Base-by-base conservation (phyloP, 2,113 vertebrate genomes). In the Misgurnus mizolepis region DNA sequence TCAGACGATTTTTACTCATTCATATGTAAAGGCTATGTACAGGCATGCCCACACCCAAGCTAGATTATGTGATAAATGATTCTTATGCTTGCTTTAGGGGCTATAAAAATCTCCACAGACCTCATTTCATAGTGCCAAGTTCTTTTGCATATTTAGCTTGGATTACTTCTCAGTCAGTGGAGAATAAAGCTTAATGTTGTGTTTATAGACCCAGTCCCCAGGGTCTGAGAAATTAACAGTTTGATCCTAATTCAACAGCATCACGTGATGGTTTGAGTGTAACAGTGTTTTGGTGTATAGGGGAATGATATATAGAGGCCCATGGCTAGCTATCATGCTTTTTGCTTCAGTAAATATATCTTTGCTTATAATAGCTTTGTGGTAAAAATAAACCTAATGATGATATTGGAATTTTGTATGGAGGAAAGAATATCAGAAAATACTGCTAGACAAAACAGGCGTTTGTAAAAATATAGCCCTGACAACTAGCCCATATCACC, bases 161-260 rank as follows among this genome's bases (percentile, higher is more conserved):
- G 56, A n/a, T 60, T 5, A 2, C 17, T 43, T 60, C 70, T 73
- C 9, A 73, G 55, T 60, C 39, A 17, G 60, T 73, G 55, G 71
- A 41, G 60, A 73, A 73, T 11, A 17, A 73, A 61, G 55, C 55
- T 18, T 73, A 73, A 61, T 10, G 39, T 5, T 73, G 55, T 73
- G 55, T 73, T 73, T 61, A 18, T 73, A 39, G n/a, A 58, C 34
- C 50, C 18, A 53, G 17, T 58, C 69, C 41, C 69, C 53, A 41
- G 69, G 56, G 69, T 4, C 40, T 40, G n/a, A 41, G 50, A 71
- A 71, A 55, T 15, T 17, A 49, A 3, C 47, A 4, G 27, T 71
- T 55, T 71, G 49, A 27, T 39, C 27, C 27, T 71, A 55, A 17
- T 55, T 70, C 17, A 72, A 17, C 68, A 17, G 53, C 49, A 71